These are phyloP conservation scores for Tethya wilhelma DNA, from an alignment of 37 sponge, comb jelly and placozoan species.

Conservation along the genomic window DNA sequence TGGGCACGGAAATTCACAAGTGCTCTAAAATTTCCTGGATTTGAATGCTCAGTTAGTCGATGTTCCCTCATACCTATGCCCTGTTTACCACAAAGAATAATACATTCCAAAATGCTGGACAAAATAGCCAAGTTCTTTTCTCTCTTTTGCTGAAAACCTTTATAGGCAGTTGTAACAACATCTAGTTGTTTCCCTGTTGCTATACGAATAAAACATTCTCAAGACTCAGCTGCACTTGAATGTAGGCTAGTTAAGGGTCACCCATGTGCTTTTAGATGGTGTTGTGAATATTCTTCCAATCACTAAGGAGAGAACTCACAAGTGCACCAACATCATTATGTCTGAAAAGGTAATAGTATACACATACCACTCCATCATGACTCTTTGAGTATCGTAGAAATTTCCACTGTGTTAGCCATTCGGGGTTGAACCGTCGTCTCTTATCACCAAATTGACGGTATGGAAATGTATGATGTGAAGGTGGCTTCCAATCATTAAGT, in stretches of 20 bases:
- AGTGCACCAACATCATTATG: background rate
- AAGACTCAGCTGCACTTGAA: background rate
- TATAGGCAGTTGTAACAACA: background rate
- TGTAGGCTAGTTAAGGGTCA: background rate
- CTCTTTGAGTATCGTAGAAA: background rate
- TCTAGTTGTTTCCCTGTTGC: background rate
- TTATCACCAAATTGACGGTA: background rate
- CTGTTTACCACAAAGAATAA: background rate
- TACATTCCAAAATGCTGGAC: background rate
- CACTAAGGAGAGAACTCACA: background rate
- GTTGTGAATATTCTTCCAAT: background rate
- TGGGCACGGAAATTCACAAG: slow-evolving; percentile 10
- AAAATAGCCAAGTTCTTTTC: background rate
- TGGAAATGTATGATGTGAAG: background rate
- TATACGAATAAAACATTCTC: background rate
- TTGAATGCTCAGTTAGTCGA: background rate
- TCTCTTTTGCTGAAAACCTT: background rate
- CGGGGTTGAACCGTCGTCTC: background rate
- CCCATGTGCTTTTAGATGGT: background rate
- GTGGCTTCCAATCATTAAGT: background rate
- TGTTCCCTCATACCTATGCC: background rate
- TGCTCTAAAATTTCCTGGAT: slow-evolving; percentile 7
- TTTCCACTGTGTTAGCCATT: background rate
- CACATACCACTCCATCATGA: background rate
- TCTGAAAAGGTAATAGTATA: background rate